Evolutionary conservation across 1,140 invertebrate species (phyloP), one percentile per base, ranked within the genome.

Genomic region (Linepithema humile): DNA sequence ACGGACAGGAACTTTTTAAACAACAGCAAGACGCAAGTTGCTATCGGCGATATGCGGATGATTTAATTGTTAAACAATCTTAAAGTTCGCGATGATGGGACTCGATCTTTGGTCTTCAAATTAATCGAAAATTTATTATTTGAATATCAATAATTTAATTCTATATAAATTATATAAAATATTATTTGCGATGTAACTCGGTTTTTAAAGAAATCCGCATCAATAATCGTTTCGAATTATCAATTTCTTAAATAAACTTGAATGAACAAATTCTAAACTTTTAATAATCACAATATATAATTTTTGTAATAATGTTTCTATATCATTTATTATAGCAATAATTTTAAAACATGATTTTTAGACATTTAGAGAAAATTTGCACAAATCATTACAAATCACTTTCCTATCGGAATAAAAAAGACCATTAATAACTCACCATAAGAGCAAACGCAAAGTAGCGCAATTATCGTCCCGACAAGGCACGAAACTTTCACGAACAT

Each of bases 51-150:
- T 32, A 38, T 7, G 17, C 23, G 10, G 38, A 59, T 75, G 43
- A 38, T 77, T n/a, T n/a, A n/a, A n/a, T n/a, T n/a, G n/a, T n/a
- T n/a, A 77, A 77, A 40, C 65, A 12, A 65, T 65, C 32, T 6
- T 48, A 29, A 4, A 50, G 50, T 12, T 48, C 32, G 12, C 57
- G 7, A 0, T 62, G 48, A 1, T 15, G 29, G 4, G 15, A 77
- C 38, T 20, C 6, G 20, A 57, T 23, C 2, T 62, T 3, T 43
- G 2, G 20, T 7, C 64, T 7, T 23, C 29, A n/a, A 38, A 29
- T 12, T 3, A 26, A 40, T 73, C 5, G 17, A 64, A 75, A 7
- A 2, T 48, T 20, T n/a, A n/a, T n/a, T n/a, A n/a, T n/a, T n/a
- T n/a, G n/a, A n/a, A n/a, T n/a, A n/a, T n/a, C n/a, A n/a, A n/a